Percentiles rank a stretch among this genome's conserved stretches.
Conservation (phyloP, 2,113 vertebrate genomes). For the Phyllopteryx taeniolatus region DNA sequence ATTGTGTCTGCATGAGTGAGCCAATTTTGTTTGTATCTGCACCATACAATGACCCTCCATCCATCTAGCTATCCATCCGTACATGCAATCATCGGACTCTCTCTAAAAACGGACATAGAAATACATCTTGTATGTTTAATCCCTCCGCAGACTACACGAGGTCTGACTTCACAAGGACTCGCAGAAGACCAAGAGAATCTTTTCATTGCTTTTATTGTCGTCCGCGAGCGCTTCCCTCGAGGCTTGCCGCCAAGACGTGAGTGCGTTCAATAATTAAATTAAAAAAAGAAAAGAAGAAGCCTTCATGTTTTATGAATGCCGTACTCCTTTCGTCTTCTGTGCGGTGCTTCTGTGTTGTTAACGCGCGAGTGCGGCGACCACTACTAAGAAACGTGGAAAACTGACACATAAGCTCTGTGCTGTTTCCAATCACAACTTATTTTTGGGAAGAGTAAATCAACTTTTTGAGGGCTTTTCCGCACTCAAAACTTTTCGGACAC, state of each 20-base stretch:
- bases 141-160: constrained; percentile 17
- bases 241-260: constrained; percentile 32
- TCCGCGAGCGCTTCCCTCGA: constrained; percentile 22
- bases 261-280: constrained; percentile 59
- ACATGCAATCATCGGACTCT: not conserved
- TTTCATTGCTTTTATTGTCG: constrained; percentile 33
- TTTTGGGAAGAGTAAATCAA: not conserved
- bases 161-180: not conserved
- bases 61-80: not conserved
- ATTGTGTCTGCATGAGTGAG: not conserved
- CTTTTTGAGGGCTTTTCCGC: not conserved
- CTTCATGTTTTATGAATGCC: constrained; percentile 65
- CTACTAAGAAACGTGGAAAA: not conserved
- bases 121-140: constrained; percentile 7
- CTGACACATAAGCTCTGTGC: not conserved
- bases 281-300: constrained; percentile 50
- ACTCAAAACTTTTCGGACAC: not conserved
- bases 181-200: not conserved
- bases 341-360: not conserved
- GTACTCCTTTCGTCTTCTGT: constrained; percentile 12
- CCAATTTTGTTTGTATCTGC: not conserved
- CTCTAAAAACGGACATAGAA: not conserved
- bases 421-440: not conserved
- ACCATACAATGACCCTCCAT: not conserved
- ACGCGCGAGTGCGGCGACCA: not conserved